A percentile compares a stretch with the other conserved stretches of the same genome.
Evolutionary conservation across 2,888 invertebrate species (phyloP).

Genomic region (Caenorhabditis imperialis): DNA sequence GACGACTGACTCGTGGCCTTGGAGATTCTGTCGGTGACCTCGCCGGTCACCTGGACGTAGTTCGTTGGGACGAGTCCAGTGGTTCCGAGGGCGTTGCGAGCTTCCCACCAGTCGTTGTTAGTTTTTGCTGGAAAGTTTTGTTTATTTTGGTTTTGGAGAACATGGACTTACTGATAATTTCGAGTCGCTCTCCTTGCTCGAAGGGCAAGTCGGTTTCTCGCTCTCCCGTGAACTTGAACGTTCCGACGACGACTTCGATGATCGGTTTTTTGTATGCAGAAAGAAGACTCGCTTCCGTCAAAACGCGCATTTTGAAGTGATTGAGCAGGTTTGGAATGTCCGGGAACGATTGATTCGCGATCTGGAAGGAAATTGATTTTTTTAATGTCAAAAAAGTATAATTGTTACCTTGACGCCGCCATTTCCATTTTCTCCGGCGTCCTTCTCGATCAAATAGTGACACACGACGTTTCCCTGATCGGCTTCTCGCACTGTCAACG

Average conservation of each 20-base stretch:
- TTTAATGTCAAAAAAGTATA: not conserved
- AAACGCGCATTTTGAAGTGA: constrained; percentile 94
- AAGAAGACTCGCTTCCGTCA: constrained; percentile 94
- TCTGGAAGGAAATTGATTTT: constrained; percentile 79
- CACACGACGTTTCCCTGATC: constrained; percentile 56
- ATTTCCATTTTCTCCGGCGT: constrained; percentile 62
- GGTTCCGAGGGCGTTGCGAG: constrained; percentile 88
- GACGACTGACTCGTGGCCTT: constrained; percentile 57
- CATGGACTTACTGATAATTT: constrained; percentile 84
- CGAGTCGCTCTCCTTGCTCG: constrained; percentile 92
- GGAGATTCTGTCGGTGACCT: constrained; percentile 38
- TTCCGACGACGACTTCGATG: constrained; percentile 56
- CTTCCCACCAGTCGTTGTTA: constrained; percentile 93
- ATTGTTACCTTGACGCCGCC: constrained; percentile 46
- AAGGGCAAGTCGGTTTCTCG: constrained; percentile 96
- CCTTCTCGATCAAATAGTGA: constrained; percentile 71
- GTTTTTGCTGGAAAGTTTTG: constrained; percentile 43
- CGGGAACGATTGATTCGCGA: constrained; percentile 93
- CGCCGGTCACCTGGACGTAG: constrained; percentile 83
- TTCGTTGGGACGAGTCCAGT: constrained; percentile 96
- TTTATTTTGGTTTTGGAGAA: not conserved
- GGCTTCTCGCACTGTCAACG: constrained; percentile 68
- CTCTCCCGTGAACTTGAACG: constrained; percentile 80
- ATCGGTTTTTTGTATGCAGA: constrained; percentile 82
- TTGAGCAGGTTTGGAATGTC: constrained; percentile 91